Conservation (phyloP, 1,140 invertebrate genomes). For the Heliconius hermathena region DNA sequence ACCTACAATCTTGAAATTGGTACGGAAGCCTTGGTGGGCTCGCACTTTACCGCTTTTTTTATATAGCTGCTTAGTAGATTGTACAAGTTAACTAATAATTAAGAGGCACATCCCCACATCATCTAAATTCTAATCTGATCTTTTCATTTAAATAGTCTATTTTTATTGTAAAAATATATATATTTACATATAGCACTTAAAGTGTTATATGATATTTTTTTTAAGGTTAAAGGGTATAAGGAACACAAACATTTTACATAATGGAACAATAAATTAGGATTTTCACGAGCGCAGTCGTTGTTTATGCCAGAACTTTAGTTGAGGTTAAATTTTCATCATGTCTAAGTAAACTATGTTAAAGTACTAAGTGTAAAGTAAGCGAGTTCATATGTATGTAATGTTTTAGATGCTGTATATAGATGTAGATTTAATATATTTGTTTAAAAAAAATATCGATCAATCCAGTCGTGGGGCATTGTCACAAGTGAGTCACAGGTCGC, state of each 20-base stretch:
- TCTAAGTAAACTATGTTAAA: neutral
- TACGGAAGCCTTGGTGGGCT: no score
- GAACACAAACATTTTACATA: conserved; percentile 1
- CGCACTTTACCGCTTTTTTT: no score
- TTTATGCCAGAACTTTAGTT: conserved; percentile 25
- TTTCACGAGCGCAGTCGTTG: conserved; percentile 12
- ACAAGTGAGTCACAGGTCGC: no score
- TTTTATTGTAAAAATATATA: no score
- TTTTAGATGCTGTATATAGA: neutral
- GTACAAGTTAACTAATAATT: no score
- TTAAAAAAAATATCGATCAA: no score
- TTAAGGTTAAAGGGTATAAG: neutral
- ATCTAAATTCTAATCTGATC: no score
- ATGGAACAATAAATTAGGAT: conserved; percentile 27
- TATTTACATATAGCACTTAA: neutral
- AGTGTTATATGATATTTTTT: neutral
- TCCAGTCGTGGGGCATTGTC: no score
- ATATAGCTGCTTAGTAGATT: no score
- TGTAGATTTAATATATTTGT: neutral
- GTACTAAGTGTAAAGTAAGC: neutral
- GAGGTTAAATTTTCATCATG: conserved; percentile 19
- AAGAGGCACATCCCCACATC: no score
- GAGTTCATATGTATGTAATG: neutral
- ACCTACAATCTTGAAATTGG: no score
- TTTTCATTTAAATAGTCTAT: no score